Evolutionary conservation across 2,113 vertebrate genomes (phyloP), one percentile per base, ranked within the genome.

Genomic region (Muscicapa adusta): DNA sequence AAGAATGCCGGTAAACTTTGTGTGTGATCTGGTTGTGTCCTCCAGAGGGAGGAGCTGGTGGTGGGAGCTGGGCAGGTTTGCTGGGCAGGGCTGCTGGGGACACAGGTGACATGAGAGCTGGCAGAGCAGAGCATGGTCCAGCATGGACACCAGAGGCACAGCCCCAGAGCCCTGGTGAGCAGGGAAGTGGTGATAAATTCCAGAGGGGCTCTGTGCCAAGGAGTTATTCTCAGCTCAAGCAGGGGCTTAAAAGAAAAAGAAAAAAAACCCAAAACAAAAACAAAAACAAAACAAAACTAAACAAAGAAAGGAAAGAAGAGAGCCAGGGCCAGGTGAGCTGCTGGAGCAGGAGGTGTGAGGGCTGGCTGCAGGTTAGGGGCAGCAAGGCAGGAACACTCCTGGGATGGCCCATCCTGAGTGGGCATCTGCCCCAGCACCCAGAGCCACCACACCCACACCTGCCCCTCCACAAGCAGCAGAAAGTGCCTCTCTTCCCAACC

Each of bases 1-100:
- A 84, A 95, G 40, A 28, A 40, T 4, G 18, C 34, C 1, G 3
- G 75, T 76, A 85, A 97, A 96, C 43, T 97, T 96, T 83, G 34
- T 63, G 78, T 86, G 89, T 51, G 74, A 28, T 42, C 74, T 84
- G 92, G 47, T 61, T 40, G 45, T 71, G 66, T 76, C 57, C 40
- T 85, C 56, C 0, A 3, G 40, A 77, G 66, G 38, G 40, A 71
- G 31, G 57, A 12, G 1, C 1, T 0, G 18, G 63, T 16, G 67
- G 43, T 19, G 24, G 33, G 65, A 71, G 51, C 10, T 1, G 7
- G 2, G 62, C 2, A 17, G 70, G 42, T 14, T 14, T 45, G 47
- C 38, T 62, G 80, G 67, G 40, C 58, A 5, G 22, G 28, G 48
- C 67, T 83, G 42, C 1, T 6, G 23, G 76, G 8, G 50, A 63